These are phyloP conservation scores for Litocranius walleri DNA, from an alignment of 2,113 vertebrate species.

Conservation along the genomic window DNA sequence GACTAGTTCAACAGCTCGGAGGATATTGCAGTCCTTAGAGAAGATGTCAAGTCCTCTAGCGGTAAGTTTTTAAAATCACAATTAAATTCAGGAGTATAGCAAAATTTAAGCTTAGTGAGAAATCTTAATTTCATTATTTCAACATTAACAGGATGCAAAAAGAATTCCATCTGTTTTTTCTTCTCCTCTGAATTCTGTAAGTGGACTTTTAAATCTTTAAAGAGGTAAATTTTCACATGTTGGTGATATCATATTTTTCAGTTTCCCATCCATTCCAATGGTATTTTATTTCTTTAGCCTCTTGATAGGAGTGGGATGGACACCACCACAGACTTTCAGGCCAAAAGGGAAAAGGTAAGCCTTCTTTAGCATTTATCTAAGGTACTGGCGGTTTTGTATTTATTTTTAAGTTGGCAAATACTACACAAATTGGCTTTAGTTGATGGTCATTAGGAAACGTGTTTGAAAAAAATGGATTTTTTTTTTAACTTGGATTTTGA, in stretches of 20 bases:
- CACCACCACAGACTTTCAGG: slow-evolving; percentile 76
- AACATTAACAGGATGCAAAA: slow-evolving; percentile 90
- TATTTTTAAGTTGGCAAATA: not conserved
- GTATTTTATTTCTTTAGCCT: slow-evolving; percentile 78
- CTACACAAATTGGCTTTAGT: not conserved
- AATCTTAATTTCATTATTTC: slow-evolving; percentile 49
- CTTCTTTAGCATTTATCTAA: not conserved
- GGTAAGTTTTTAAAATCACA: slow-evolving; percentile 79
- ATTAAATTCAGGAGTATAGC: not conserved
- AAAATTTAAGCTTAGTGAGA: not conserved
- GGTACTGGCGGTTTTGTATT: not conserved
- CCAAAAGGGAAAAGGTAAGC: slow-evolving; percentile 90
- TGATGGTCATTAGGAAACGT: not conserved
- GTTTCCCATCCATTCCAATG: slow-evolving; percentile 38
- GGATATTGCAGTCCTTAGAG: slow-evolving; percentile 95
- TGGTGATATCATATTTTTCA: not conserved
- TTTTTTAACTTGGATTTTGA: not conserved
- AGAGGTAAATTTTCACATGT: not conserved
- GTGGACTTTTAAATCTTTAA: slow-evolving; percentile 67
- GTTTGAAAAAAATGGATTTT: not conserved
- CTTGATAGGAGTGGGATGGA: slow-evolving; percentile 84
- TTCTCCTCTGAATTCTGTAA: slow-evolving; percentile 87
- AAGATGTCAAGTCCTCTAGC: slow-evolving; percentile 97
- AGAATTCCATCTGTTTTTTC: slow-evolving; percentile 90
- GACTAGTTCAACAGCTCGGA: slow-evolving; percentile 93